These are phyloP conservation scores for Chrysemys picta DNA, from an alignment of 2,113 vertebrate species.

Conservation along the genomic window DNA sequence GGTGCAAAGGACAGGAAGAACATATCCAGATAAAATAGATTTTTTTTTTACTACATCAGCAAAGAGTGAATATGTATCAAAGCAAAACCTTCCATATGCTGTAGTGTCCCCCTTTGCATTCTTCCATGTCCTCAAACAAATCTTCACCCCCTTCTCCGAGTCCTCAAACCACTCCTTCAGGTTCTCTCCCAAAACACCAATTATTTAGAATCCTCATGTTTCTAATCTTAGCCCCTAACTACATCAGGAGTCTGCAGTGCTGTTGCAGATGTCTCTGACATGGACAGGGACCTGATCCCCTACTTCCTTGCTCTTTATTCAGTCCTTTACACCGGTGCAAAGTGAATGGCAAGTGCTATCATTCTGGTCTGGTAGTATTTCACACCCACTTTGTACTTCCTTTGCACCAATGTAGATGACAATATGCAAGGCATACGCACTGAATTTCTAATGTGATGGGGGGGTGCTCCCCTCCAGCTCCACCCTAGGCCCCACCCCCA, in stretches of 20 bases:
- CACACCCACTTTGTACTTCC: rapidly evolving
- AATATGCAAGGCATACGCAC: background rate
- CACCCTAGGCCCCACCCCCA: too few species aligned
- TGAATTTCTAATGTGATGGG: too few species aligned
- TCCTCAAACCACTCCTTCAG: background rate
- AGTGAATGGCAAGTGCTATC: background rate
- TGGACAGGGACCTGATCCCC: background rate
- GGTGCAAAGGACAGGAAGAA: background rate
- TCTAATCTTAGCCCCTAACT: background rate
- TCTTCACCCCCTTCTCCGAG: background rate
- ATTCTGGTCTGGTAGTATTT: background rate
- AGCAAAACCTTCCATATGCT: background rate
- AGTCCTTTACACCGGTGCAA: background rate
- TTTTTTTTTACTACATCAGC: background rate
- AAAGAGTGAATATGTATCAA: background rate
- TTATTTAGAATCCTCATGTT: background rate
- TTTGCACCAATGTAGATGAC: background rate
- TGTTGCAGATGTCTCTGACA: background rate
- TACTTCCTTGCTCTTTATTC: background rate
- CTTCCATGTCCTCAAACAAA: background rate
- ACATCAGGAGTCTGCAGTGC: too few species aligned
- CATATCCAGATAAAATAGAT: background rate
- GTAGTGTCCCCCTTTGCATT: background rate
- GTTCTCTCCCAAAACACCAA: background rate
- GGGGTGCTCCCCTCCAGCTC: too few species aligned